Evolutionary conservation across 2,113 vertebrate genomes (phyloP).

Genomic region (Onychostruthus taczanowskii): DNA sequence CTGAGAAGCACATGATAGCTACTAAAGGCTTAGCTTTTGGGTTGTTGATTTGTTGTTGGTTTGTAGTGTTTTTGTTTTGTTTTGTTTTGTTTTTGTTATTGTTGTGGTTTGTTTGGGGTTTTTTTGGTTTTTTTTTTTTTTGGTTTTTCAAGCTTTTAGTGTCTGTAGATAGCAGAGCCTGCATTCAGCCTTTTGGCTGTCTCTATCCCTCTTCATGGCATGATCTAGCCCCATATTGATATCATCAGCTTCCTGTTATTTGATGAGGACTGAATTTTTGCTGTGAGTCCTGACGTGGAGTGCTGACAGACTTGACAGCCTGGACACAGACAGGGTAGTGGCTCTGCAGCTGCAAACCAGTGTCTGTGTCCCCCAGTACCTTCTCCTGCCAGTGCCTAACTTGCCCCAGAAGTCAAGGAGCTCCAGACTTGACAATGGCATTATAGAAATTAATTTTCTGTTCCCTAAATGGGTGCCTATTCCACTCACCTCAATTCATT

Average conservation of each 20-base stretch:
- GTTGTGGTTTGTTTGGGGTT: too few relatives aligned
- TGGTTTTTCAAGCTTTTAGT: background rate
- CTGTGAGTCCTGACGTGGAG: background rate
- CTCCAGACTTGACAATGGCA: background rate
- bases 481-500: background rate
- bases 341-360: background rate
- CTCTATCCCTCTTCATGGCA: background rate
- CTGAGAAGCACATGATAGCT: background rate
- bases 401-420: background rate
- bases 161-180: background rate
- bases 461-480: background rate
- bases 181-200: background rate
- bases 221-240: too few relatives aligned
- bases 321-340: background rate
- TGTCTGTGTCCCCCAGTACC: background rate
- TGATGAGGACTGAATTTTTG: background rate
- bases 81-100: background rate
- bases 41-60: background rate
- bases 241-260: background rate
- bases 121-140: too few relatives aligned
- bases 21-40: background rate
- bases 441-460: background rate
- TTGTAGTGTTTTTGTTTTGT: too few relatives aligned
- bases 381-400: background rate
- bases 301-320: background rate